A percentile compares a stretch with the other conserved stretches of the same genome.
Evolutionary conservation across 2,113 vertebrate species (phyloP).

Genomic region (Megaptera novaeangliae): DNA sequence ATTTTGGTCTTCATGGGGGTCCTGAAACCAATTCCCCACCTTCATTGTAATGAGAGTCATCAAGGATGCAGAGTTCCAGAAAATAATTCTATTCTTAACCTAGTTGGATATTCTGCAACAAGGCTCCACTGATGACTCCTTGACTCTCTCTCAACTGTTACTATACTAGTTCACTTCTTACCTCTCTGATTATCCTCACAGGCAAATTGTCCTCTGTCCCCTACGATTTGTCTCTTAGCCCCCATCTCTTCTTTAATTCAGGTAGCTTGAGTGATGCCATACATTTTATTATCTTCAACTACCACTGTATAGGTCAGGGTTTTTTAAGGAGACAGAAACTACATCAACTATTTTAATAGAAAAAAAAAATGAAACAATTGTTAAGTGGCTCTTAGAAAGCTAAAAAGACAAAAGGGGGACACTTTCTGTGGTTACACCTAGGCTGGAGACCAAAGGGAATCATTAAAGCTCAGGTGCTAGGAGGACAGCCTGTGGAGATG

Average conservation of each 20-base stretch:
- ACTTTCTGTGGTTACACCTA: neutral
- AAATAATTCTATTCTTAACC: neutral
- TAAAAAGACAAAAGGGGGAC: neutral
- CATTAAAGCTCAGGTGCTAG: neutral
- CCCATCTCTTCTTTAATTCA: neutral
- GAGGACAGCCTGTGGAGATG: neutral
- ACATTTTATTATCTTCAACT: neutral
- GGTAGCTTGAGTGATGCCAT: neutral
- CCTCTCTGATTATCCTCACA: neutral
- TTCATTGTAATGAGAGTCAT: neutral
- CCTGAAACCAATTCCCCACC: neutral
- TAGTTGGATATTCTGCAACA: neutral
- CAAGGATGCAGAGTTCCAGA: neutral
- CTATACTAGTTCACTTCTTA: neutral
- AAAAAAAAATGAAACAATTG: neutral
- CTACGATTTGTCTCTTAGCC: neutral
- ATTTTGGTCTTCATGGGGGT: neutral
- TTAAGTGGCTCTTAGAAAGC: neutral
- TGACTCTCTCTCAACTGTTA: neutral
- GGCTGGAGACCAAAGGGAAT: neutral
- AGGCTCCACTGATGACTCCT: neutral
- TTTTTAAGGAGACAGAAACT: neutral
- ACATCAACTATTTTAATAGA: neutral
- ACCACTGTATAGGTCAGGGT: neutral
- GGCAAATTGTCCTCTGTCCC: neutral